Conservation (phyloP, 2,113 vertebrate species). For the Martes martes region DNA sequence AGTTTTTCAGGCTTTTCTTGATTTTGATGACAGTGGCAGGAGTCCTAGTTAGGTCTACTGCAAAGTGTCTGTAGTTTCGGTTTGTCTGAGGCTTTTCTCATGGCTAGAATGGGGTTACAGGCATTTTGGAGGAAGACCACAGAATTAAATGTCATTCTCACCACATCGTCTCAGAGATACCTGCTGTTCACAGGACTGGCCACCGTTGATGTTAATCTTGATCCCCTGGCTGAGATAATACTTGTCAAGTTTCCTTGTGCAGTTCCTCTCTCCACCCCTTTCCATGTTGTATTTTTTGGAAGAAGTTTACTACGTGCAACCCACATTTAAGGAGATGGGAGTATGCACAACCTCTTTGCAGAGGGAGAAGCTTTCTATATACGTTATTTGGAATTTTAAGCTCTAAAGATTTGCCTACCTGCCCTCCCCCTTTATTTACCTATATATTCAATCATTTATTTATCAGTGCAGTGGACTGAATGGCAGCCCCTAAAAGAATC, state of each 20-base stretch:
- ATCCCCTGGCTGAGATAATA: not conserved
- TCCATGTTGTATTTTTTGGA: not conserved
- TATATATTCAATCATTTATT: not conserved
- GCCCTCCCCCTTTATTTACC: not conserved
- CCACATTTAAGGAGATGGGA: not conserved
- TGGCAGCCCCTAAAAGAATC: not conserved
- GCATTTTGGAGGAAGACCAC: not conserved
- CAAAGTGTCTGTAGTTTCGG: not conserved
- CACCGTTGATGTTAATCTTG: not conserved
- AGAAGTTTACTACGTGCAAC: not conserved
- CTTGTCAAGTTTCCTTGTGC: not conserved
- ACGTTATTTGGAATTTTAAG: not conserved
- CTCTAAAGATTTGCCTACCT: not conserved
- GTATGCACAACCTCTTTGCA: not conserved
- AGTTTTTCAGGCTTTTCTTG: not conserved
- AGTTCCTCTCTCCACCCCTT: rapidly evolving
- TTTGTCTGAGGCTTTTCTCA: not conserved
- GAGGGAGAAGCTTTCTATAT: no score
- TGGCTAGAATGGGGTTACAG: not conserved
- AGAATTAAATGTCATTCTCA: not conserved
- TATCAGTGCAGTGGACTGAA: not conserved
- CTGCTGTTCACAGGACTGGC: not conserved
- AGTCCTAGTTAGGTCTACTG: not conserved
- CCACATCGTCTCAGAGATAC: rapidly evolving
- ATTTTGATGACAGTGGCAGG: not conserved